Base-by-base conservation (phyloP, 2,113 vertebrate genomes). In the Mormyrus iriodes region DNA sequence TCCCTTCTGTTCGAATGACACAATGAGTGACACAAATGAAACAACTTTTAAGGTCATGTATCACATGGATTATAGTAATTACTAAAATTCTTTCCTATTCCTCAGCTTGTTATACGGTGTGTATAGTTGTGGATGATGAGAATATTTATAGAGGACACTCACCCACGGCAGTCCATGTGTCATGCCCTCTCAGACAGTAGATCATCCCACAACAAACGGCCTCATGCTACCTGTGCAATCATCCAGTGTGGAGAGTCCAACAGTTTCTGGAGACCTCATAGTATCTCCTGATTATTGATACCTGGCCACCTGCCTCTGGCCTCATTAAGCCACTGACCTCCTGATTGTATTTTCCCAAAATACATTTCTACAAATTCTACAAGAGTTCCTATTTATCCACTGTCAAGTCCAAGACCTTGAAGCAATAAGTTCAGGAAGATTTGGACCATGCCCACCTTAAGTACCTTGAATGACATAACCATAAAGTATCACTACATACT, bases 301-400 rank as follows among this genome's bases (percentile, higher is more conserved):
- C 55, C 21, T 61, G 55, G 6, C 21, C 21, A 61, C 7, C 55
- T n/a, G 7, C 55, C 6, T n/a, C 21, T 21, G 0, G 0, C 7
- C n/a, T 58, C 21, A 58, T 8, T 58, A 21, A 21, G 21, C 55
- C 2, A 9, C 21, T 58, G 53, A 8, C 53, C 53, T 58, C 19
- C 53, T 58, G 19, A 96, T 98, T 98, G 97, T 99, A 97, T 97
- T 97, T 95, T 96, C 96, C 94, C 96, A 95, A 97, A 97, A 97
- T 97, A 96, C 96, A 98, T 98, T 97, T 98, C 96, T 96, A 96
- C 96, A 98, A 97, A 98, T 98, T 97, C 9, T 24, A 1, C n/a
- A 24, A 65, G 58, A 61, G 58, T 6, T 61, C 58, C n/a, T 12
- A 10, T 65, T 24, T 65, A 65, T 9, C 24, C 58, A 65, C n/a